Evolutionary conservation across 2,113 vertebrate genomes (phyloP).

Genomic region (Monopterus albus): DNA sequence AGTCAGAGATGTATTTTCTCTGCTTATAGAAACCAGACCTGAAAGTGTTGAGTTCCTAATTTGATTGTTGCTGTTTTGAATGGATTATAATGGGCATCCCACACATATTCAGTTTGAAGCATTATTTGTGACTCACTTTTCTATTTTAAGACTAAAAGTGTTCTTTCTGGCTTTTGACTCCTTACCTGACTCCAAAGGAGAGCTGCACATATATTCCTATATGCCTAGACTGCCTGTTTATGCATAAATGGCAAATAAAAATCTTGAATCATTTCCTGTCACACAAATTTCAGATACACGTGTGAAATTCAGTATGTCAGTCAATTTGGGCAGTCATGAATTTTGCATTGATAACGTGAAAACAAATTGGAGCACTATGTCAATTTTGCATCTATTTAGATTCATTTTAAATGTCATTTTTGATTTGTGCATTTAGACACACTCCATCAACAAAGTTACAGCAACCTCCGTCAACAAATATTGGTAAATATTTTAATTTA

Average conservation of each 20-base stretch:
- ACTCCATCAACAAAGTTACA: conserved; percentile 69
- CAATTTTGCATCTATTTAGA: conserved; percentile 36
- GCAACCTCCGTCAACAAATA: conserved; percentile 63
- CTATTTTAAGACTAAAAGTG: no score
- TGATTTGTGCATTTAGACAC: conserved; percentile 64
- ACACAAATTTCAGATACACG: conserved; percentile 21
- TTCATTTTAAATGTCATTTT: conserved; percentile 66
- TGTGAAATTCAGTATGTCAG: conserved; percentile 25
- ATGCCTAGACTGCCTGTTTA: no score
- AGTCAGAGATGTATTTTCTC: no score
- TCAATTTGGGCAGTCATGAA: conserved; percentile 26
- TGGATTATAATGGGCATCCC: conserved; percentile 8
- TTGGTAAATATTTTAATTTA: conserved; percentile 74
- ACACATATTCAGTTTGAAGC: conserved; percentile 9
- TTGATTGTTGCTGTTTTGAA: neutral
- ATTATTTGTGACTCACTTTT: no score
- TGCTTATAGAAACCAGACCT: neutral
- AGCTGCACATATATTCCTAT: no score
- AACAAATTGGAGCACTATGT: conserved; percentile 23
- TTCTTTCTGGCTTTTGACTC: no score
- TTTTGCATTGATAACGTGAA: conserved; percentile 34
- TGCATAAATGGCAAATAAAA: no score
- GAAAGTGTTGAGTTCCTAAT: neutral
- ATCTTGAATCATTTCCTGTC: conserved; percentile 26
- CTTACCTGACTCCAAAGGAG: no score